These are phyloP conservation scores for Eudyptes chrysolophus DNA, from an alignment of 2,113 vertebrate genomes.

Conservation along the genomic window DNA sequence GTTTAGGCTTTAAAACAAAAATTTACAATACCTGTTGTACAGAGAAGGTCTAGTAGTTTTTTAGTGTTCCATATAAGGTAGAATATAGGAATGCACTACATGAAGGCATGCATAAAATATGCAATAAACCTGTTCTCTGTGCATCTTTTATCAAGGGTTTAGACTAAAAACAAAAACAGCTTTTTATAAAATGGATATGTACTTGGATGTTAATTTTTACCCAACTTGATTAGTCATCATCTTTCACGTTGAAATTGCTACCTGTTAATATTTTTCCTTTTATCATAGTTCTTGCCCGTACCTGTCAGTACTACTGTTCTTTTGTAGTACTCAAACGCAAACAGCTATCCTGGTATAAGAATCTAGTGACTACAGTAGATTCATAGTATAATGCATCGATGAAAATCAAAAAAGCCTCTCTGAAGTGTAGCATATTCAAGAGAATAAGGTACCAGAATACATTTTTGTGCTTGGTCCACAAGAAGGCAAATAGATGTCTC, in stretches of 20 bases:
- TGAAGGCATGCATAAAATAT: conserved; percentile 68
- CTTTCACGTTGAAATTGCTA: conserved; percentile 5
- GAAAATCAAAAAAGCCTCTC: not conserved
- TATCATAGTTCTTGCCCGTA: not conserved
- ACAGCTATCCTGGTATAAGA: not conserved
- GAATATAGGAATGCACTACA: conserved; percentile 64
- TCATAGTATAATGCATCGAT: not conserved
- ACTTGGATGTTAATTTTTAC: conserved; percentile 14
- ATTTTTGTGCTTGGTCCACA: not conserved
- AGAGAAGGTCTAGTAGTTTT: conserved; percentile 14
- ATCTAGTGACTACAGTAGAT: not conserved
- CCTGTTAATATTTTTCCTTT: not conserved
- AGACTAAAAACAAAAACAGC: not conserved
- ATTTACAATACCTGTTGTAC: not conserved
- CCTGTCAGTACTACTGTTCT: not conserved
- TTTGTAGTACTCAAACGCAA: not conserved
- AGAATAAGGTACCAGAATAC: not conserved
- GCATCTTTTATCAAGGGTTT: conserved; percentile 41
- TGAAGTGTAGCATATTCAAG: not conserved
- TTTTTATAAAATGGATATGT: not conserved
- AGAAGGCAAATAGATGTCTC: not conserved
- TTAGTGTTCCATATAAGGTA: conserved; percentile 23
- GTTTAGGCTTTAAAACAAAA: not conserved
- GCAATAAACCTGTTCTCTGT: conserved; percentile 48
- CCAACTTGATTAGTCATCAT: not conserved